Conservation (phyloP, 1,140 invertebrate species). For the Potamilus streckersoni region DNA sequence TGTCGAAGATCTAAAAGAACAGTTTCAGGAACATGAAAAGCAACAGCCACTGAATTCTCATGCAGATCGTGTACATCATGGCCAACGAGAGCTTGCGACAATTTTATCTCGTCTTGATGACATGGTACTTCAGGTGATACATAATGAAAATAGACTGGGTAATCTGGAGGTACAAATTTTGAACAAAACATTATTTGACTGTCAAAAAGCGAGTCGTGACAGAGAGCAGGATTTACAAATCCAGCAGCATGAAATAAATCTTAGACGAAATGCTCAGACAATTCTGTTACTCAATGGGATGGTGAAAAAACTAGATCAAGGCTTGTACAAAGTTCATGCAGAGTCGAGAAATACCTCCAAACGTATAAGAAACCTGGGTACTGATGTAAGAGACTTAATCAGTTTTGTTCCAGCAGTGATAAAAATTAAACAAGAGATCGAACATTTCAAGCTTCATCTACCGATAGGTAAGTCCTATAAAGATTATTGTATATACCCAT, state of each 20-base stretch:
- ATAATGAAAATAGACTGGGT: conserved; percentile 52
- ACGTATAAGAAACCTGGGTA: conserved; percentile 24
- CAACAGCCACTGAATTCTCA: conserved; percentile 4
- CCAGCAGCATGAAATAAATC: conserved; percentile 34
- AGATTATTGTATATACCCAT: too few relatives aligned
- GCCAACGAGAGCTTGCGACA: conserved; percentile 2
- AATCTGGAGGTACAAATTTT: conserved; percentile 54
- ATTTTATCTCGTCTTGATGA: conserved; percentile 43
- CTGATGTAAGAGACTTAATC: conserved; percentile 26
- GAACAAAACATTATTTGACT: conserved; percentile 50
- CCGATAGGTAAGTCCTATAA: conserved; percentile 47
- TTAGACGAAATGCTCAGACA: conserved; percentile 31
- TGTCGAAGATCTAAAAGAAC: conserved; percentile 48
- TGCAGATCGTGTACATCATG: background rate
- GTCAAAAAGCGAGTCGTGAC: conserved; percentile 50
- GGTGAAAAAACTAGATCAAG: conserved; percentile 43
- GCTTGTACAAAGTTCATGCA: conserved; percentile 34
- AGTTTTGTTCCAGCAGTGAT: conserved; percentile 39
- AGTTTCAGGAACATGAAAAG: conserved; percentile 30
- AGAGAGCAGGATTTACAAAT: conserved; percentile 48
- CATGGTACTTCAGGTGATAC: conserved; percentile 44
- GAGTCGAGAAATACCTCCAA: conserved; percentile 34
- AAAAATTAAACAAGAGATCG: conserved; percentile 45
- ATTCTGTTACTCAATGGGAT: conserved; percentile 36
- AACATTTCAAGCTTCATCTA: conserved; percentile 45